Evolutionary conservation across 92 coral and sea anemone species (phyloP), one percentile per base, ranked within the genome.

Genomic region (Siderastrea siderea): DNA sequence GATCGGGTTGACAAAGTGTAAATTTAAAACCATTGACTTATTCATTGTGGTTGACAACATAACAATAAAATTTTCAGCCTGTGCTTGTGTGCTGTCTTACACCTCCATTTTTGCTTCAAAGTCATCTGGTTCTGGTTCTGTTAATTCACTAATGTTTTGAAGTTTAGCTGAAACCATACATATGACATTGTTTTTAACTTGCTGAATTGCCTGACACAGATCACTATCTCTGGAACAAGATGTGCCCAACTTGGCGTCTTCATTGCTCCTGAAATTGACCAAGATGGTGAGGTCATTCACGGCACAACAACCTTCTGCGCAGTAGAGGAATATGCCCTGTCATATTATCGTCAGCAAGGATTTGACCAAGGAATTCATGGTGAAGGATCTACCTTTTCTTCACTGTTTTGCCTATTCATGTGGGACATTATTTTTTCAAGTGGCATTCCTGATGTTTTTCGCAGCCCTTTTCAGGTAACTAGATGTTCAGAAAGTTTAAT

Each of bases 331-430:
- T 94, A 92, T 80, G 93, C 98, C 1, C 79, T 98, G 87, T 87
- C 96, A 0, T 90, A 98, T 85, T 98, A 96, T 87, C 90, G 98
- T 16, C 94, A 85, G 80, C 92, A 96, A 73, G 99, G 99, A 1
- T 98, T 90, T 66, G 93, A 98, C 57, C 93, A 96, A 83, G 99
- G 99, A 16, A 93, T 98, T 43, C 99, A 98, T 75, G 98, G 99
- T 1, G 99, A 98, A 82, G 96, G 99, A 1, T 88, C 97, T 16
- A 93, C 98, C 2, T 98, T 91, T 64, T 91, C 93, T 17, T 89
- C 93, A 8, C 87, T 98, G 43, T 95, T 82, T 79, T 93, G 96
- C 44, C 79, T 96, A 26, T 84, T 94, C 81, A 94, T 95, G 96
- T 98, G 99, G 99, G 98, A 98, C 72, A 85, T 96, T 51, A 86